phyloP scores from a whole-genome alignment of 2,888 invertebrate genomes.

The Cyaniris semiargus region DNA sequence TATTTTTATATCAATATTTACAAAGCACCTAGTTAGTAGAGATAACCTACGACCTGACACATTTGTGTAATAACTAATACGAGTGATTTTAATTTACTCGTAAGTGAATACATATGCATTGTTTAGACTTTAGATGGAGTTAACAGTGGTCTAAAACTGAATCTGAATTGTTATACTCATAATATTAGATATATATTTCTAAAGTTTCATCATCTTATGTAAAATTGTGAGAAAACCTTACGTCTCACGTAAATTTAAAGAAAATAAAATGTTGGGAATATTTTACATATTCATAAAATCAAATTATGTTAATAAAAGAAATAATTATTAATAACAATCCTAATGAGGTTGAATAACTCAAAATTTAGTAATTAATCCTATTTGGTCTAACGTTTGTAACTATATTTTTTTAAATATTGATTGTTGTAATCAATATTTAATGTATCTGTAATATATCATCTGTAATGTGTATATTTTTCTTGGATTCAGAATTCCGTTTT shows the following conservation, averaged over 20 bases:
- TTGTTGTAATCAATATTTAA: too few species aligned
- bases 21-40: background rate
- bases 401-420: background rate
- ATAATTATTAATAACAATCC: background rate
- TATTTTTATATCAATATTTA: conserved; percentile 2
- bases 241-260: background rate
- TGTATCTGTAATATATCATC: too few species aligned
- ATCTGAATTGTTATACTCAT: too few species aligned
- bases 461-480: background rate
- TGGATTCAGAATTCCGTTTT: background rate
- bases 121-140: too few species aligned
- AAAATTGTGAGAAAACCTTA: background rate
- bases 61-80: conserved; percentile 3
- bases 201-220: too few species aligned
- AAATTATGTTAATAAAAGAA: background rate
- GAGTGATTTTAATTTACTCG: background rate
- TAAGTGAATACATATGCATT: background rate
- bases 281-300: background rate
- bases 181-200: too few species aligned
- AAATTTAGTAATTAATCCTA: background rate
- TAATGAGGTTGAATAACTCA: background rate
- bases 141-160: too few species aligned
- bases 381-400: background rate
- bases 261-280: background rate
- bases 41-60: conserved; percentile 6